These are phyloP conservation scores for Bombus waltoni DNA, from an alignment of 1,140 invertebrate species.

Conservation along the genomic window DNA sequence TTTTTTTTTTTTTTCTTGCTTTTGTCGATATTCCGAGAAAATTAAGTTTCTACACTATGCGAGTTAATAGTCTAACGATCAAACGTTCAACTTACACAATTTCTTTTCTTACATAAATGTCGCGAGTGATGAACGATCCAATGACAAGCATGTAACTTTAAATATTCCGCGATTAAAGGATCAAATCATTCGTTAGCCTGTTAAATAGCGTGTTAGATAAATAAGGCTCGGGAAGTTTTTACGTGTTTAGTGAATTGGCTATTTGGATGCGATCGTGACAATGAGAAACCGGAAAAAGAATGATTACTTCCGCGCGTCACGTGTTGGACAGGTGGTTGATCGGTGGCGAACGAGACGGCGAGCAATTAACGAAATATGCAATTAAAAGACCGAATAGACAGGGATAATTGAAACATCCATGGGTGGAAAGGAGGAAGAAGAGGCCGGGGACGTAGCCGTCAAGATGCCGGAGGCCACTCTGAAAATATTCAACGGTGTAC, in stretches of 20 bases:
- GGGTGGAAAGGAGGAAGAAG: slow-evolving; percentile 34
- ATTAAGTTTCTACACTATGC: no score
- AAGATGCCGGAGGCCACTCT: slow-evolving; percentile 62
- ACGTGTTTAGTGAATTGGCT: not conserved
- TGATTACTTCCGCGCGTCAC: slow-evolving; percentile 23
- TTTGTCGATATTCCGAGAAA: no score
- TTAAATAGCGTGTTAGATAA: no score
- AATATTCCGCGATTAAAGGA: no score
- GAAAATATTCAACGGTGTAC: slow-evolving; percentile 64
- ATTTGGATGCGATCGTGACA: not conserved
- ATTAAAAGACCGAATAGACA: slow-evolving; percentile 24
- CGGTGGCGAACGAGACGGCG: slow-evolving; percentile 36
- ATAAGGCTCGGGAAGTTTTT: not conserved
- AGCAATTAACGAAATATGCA: slow-evolving; percentile 47
- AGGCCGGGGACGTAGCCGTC: slow-evolving; percentile 29
- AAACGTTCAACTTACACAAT: no score
- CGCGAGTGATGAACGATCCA: no score
- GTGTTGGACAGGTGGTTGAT: slow-evolving; percentile 13
- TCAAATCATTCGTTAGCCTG: no score
- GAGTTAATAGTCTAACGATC: no score
- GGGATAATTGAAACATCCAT: slow-evolving; percentile 45
- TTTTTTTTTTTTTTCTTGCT: no score
- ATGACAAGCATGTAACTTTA: no score
- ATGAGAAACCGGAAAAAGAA: slow-evolving; percentile 34
- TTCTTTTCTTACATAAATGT: no score